These are phyloP conservation scores for Sarcophaga rosellei DNA, from an alignment of 2,888 invertebrate genomes.

Conservation along the genomic window DNA sequence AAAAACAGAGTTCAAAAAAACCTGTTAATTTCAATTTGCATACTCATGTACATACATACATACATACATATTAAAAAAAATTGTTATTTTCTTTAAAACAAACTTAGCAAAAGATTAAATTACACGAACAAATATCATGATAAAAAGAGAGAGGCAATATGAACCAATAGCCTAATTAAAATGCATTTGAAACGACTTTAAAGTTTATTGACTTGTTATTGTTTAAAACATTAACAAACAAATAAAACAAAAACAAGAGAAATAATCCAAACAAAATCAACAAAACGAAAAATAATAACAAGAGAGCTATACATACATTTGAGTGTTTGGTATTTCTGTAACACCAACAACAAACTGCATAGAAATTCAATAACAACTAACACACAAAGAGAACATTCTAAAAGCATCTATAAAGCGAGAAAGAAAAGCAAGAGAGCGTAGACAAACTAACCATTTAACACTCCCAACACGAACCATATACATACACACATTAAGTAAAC, in stretches of 20 bases:
- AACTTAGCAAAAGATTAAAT: too few species aligned
- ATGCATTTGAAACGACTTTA: neutral
- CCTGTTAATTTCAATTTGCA: neutral
- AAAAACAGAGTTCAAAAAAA: neutral
- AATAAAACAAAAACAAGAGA: neutral
- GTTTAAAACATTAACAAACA: too few species aligned
- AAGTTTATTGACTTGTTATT: conserved; percentile 29
- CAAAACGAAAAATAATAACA: too few species aligned
- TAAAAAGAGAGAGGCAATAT: neutral
- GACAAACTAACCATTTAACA: too few species aligned
- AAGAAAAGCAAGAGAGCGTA: neutral
- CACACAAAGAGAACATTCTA: conserved; percentile 17
- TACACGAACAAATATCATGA: neutral
- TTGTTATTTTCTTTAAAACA: too few species aligned
- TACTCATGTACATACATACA: neutral
- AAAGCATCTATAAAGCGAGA: conserved; percentile 26
- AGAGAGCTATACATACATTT: too few species aligned
- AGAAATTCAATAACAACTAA: neutral
- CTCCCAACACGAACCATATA: too few species aligned
- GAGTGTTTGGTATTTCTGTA: neutral
- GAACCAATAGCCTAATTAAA: conserved; percentile 20
- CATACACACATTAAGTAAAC: too few species aligned
- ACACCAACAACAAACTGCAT: neutral
- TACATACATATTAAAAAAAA: neutral
- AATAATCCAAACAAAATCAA: conserved; percentile 12